These are phyloP conservation scores for Andrena praecox DNA, from an alignment of 2,888 invertebrate species.

Conservation along the genomic window DNA sequence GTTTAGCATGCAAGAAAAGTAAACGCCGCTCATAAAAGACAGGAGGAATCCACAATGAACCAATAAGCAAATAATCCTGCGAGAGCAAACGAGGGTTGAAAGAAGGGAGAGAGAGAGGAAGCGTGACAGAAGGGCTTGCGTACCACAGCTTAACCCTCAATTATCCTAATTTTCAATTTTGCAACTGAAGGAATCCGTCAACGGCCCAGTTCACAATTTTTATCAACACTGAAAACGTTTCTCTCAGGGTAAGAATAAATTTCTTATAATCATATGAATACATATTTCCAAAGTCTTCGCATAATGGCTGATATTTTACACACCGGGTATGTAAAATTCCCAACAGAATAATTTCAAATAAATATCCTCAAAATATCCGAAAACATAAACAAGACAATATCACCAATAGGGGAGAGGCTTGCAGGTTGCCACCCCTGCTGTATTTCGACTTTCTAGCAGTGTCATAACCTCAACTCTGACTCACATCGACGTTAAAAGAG, in stretches of 20 bases:
- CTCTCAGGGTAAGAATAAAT: not conserved
- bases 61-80: conserved; percentile 78
- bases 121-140: conserved; percentile 21
- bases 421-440: no score
- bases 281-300: not conserved
- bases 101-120: conserved; percentile 11
- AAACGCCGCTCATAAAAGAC: conserved; percentile 75
- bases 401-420: no score
- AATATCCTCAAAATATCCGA: no score
- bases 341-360: no score
- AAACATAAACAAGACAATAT: no score
- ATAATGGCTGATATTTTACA: no score
- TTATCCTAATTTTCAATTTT: conserved; percentile 25
- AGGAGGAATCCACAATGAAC: conserved; percentile 79
- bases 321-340: no score
- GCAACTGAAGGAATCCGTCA: not conserved
- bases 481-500: no score
- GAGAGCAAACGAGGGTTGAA: conserved; percentile 52
- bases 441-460: no score
- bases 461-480: no score
- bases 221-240: not conserved
- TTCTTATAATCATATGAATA: not conserved
- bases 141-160: conserved; percentile 7
- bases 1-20: conserved; percentile 74
- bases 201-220: not conserved